phyloP scores from a whole-genome alignment of 2,888 invertebrate genomes.

The Drosophila neutralis region DNA sequence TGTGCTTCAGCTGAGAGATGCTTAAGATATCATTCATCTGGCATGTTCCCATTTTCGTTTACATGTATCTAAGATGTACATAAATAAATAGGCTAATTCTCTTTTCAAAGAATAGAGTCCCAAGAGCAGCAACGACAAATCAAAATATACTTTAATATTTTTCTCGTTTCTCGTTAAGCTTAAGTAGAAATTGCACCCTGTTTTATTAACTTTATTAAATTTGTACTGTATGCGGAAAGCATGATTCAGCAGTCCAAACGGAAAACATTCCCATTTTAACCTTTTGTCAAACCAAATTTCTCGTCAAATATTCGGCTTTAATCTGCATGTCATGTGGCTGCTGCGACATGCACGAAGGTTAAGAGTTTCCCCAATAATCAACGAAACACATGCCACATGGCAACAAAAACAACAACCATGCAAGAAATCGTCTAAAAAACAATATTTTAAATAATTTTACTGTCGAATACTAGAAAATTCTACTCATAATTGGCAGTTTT shows the following conservation, averaged over 20 bases:
- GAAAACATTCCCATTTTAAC: neutral
- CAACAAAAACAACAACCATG: constrained; percentile 10
- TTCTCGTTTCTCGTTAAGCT: neutral
- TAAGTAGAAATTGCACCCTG: neutral
- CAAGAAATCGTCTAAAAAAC: constrained; percentile 7
- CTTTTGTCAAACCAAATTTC: constrained; percentile 20
- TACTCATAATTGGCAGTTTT: constrained; percentile 72
- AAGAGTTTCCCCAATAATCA: neutral
- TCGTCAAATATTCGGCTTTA: constrained; percentile 19
- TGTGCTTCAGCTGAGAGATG: neutral
- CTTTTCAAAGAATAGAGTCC: neutral
- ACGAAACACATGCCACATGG: constrained; percentile 7
- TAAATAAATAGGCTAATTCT: neutral
- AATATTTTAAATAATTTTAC: constrained; percentile 50
- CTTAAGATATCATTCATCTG: neutral
- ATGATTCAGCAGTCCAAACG: constrained; percentile 15
- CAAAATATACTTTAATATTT: neutral
- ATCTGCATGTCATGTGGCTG: constrained; percentile 20
- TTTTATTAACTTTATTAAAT: neutral
- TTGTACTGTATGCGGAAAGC: neutral
- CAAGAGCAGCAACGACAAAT: neutral
- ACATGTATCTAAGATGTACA: neutral
- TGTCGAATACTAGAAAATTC: constrained; percentile 52
- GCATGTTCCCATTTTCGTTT: neutral
- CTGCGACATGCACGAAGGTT: neutral